phyloP scores from a whole-genome alignment of 2,113 vertebrate species.

The Mixornis gularis region DNA sequence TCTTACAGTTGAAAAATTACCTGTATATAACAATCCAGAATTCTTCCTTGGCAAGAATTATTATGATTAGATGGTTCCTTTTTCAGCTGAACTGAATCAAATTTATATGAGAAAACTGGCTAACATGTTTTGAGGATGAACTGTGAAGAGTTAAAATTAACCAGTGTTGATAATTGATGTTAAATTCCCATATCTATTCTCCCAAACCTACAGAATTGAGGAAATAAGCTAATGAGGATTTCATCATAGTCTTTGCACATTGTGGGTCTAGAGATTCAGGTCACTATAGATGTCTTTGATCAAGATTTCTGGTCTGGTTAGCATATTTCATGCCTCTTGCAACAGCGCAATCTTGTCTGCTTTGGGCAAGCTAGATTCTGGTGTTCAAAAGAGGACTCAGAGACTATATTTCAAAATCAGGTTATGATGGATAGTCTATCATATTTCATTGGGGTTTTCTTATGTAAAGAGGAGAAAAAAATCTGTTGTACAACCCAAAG shows the following conservation, averaged over 20 bases:
- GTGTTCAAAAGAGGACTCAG: neutral
- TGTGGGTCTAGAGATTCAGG: neutral
- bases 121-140: neutral
- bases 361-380: neutral
- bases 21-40: neutral
- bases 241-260: accelerated
- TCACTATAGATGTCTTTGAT: neutral
- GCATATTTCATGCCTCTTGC: neutral
- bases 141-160: neutral
- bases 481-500: neutral
- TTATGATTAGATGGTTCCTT: neutral
- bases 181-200: neutral
- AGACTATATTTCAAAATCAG: neutral
- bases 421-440: neutral
- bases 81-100: neutral
- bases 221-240: neutral
- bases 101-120: neutral
- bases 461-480: neutral
- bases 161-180: neutral
- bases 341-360: neutral
- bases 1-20: neutral
- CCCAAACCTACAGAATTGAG: neutral
- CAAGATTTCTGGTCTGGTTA: neutral
- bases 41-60: neutral
- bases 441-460: neutral